phyloP scores from a whole-genome alignment of 2,113 vertebrate genomes.

The Alectura lathami region DNA sequence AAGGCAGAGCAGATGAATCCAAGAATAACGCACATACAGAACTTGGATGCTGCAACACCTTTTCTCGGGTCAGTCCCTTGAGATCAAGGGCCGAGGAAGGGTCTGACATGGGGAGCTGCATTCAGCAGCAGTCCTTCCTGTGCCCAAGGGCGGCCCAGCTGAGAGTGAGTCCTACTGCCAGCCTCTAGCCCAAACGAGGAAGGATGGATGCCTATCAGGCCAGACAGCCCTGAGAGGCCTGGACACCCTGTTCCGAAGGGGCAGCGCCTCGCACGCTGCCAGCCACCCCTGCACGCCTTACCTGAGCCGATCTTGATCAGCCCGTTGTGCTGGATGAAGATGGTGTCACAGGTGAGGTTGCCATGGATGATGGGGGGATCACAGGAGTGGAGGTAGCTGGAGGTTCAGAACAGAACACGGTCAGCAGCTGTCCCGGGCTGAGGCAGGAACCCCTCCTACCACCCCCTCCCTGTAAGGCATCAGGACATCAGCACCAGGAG shows the following conservation, averaged over 20 bases:
- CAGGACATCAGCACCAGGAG: background rate
- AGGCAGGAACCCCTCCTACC: background rate
- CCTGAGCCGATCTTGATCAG: conserved; percentile 99
- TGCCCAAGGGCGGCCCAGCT: background rate
- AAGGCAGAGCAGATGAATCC: background rate
- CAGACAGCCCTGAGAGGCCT: background rate
- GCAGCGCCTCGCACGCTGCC: too few relatives aligned
- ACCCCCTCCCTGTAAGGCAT: background rate
- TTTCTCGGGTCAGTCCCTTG: background rate
- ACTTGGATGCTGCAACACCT: background rate
- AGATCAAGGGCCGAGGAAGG: background rate
- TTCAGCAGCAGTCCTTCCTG: background rate
- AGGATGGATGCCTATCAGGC: accelerated
- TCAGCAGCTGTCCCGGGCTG: conserved; percentile 40
- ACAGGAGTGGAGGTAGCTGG: conserved; percentile 97
- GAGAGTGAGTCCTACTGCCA: background rate
- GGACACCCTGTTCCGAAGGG: background rate
- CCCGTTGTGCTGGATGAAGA: conserved; percentile 99
- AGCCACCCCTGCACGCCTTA: conserved; percentile 66
- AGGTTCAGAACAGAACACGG: conserved; percentile 3
- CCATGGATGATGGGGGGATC: conserved; percentile 97
- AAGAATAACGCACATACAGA: background rate
- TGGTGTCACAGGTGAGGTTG: conserved; percentile 98
- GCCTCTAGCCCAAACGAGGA: background rate
- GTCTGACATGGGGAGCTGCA: background rate